phyloP scores from a whole-genome alignment of 2,797 vertebrate genomes.

The Trichosurus vulpecula region DNA sequence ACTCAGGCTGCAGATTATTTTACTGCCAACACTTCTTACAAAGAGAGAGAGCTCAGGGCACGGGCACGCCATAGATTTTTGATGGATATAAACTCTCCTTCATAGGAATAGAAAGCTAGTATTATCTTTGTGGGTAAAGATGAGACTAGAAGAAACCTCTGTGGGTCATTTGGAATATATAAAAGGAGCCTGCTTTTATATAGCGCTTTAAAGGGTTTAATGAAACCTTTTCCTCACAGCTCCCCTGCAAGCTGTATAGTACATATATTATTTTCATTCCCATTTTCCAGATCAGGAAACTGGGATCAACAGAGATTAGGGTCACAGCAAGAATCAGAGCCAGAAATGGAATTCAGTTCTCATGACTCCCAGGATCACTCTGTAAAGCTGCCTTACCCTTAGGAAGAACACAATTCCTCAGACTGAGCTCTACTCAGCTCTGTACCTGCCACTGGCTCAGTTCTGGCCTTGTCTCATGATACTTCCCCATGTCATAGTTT shows the following conservation, averaged over 20 bases:
- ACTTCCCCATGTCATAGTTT: neutral
- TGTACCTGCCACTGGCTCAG: neutral
- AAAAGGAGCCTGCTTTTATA: neutral
- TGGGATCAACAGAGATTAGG: neutral
- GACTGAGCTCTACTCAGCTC: neutral
- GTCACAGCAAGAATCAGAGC: neutral
- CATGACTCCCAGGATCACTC: neutral
- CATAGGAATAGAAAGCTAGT: neutral
- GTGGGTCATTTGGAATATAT: neutral
- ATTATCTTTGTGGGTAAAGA: neutral
- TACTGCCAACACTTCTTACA: constrained; percentile 4
- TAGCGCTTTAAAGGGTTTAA: neutral
- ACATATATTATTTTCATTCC: neutral
- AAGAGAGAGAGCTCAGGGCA: neutral
- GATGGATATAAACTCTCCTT: neutral
- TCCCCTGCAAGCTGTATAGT: neutral
- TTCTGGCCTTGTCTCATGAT: neutral
- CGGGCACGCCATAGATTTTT: neutral
- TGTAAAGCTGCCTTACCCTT: neutral
- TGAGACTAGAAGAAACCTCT: neutral
- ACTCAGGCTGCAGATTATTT: neutral
- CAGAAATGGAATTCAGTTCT: neutral
- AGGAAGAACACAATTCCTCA: neutral
- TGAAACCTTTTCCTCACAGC: neutral
- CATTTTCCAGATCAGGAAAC: neutral